Conservation (phyloP, 2,113 vertebrate genomes). For the Hippocampus zosterae region DNA sequence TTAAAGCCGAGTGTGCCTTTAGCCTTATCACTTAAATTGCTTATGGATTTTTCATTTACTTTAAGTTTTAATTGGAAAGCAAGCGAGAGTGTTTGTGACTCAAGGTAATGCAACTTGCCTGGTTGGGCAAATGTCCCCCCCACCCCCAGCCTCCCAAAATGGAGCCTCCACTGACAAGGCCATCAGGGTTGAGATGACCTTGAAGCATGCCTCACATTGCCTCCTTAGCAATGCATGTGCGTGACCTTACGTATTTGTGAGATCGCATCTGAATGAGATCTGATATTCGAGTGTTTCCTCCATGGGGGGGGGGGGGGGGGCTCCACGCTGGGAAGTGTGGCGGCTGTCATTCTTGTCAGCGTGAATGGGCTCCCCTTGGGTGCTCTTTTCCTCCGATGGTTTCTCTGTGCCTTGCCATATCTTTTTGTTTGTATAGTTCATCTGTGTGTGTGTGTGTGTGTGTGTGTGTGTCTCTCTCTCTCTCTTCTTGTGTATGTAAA, state of each 20-base stretch:
- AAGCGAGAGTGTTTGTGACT: conserved; percentile 5
- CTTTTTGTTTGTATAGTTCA: too few relatives aligned
- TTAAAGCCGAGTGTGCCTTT: conserved; percentile 21
- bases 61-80: conserved; percentile 22
- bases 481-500: too few relatives aligned
- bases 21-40: conserved; percentile 54
- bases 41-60: conserved; percentile 53
- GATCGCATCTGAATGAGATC: not conserved
- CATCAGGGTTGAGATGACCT: conserved; percentile 33
- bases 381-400: too few relatives aligned
- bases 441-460: too few relatives aligned
- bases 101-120: conserved; percentile 19
- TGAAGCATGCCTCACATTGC: conserved; percentile 33
- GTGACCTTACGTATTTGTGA: not conserved
- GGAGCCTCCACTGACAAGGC: conserved; percentile 7
- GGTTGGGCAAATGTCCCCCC: conserved; percentile 28
- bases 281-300: not conserved
- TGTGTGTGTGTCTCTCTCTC: too few relatives aligned
- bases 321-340: too few relatives aligned
- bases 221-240: not conserved
- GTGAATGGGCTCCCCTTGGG: too few relatives aligned
- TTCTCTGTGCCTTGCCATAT: too few relatives aligned
- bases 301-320: too few relatives aligned
- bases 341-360: too few relatives aligned
- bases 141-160: not conserved